Percentiles rank a stretch among this genome's conserved stretches.
These are phyloP conservation scores for Ia io DNA, from an alignment of 2,113 vertebrate species.

Conservation along the genomic window DNA sequence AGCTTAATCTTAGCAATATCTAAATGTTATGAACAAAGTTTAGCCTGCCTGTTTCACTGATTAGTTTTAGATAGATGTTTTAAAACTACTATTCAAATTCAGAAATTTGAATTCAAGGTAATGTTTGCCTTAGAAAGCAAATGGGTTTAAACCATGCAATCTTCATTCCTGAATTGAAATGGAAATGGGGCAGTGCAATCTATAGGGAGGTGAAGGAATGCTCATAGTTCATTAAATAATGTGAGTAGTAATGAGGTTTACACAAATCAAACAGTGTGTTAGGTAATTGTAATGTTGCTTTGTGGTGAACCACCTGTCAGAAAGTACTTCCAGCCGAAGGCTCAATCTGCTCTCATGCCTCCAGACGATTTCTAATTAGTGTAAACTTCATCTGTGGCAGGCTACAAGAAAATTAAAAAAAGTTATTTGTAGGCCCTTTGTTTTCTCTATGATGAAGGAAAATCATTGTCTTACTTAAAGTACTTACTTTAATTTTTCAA, in stretches of 20 bases:
- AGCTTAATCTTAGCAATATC: neutral
- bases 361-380: conserved; percentile 84
- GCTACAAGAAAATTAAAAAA: conserved; percentile 60
- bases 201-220: conserved; percentile 72
- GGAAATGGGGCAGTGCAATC: conserved; percentile 28
- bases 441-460: conserved; percentile 30
- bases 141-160: neutral
- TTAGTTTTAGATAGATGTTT: neutral
- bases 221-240: conserved; percentile 84
- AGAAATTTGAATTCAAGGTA: neutral
- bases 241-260: conserved; percentile 80
- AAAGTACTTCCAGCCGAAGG: conserved; percentile 77
- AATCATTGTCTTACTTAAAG: conserved; percentile 58
- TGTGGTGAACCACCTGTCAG: conserved; percentile 83
- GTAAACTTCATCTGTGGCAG: conserved; percentile 76
- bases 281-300: conserved; percentile 83
- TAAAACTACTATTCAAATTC: neutral
- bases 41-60: neutral
- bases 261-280: conserved; percentile 83
- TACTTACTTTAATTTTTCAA: conserved; percentile 54
- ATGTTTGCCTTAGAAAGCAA: neutral
- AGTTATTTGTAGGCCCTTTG: conserved; percentile 25
- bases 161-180: conserved; percentile 46
- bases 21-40: neutral
- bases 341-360: conserved; percentile 81